phyloP scores from a whole-genome alignment of 2,888 invertebrate species.

The Alviniconcha strummeri region DNA sequence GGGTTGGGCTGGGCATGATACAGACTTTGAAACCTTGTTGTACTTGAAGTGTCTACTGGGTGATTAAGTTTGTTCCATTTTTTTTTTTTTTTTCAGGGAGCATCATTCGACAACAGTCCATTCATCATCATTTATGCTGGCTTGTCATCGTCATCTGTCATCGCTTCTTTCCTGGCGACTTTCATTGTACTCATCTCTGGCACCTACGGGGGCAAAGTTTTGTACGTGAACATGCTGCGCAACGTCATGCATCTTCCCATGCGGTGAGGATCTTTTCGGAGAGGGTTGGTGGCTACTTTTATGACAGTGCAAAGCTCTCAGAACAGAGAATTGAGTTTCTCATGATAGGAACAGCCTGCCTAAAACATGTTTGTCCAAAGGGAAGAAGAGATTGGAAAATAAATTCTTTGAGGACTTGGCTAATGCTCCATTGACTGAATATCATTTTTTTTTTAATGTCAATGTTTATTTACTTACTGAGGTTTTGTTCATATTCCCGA shows the following conservation, averaged over 20 bases:
- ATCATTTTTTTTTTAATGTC: not conserved
- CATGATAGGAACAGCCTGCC: not conserved
- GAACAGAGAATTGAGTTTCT: not conserved
- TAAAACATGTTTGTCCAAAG: not conserved
- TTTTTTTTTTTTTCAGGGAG: conserved; percentile 11
- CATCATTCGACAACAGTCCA: conserved; percentile 65
- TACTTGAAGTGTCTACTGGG: no score
- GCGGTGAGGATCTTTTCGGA: conserved; percentile 54
- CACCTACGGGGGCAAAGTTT: conserved; percentile 78
- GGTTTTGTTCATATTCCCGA: no score
- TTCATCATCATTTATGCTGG: conserved; percentile 81
- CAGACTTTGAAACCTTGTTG: no score
- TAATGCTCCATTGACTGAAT: not conserved
- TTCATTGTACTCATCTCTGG: conserved; percentile 74
- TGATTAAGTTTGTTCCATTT: not conserved
- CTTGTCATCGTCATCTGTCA: conserved; percentile 79
- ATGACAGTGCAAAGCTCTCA: not conserved
- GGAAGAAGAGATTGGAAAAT: no score
- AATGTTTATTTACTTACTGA: conserved; percentile 1
- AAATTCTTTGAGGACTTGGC: no score
- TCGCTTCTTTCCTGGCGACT: conserved; percentile 80
- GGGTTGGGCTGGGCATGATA: no score
- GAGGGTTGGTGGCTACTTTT: not conserved
- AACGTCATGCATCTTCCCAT: conserved; percentile 82
- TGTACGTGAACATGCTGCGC: conserved; percentile 79